Evolutionary conservation across 2,113 vertebrate genomes (phyloP).

Genomic region (Mystacornis crossleyi): DNA sequence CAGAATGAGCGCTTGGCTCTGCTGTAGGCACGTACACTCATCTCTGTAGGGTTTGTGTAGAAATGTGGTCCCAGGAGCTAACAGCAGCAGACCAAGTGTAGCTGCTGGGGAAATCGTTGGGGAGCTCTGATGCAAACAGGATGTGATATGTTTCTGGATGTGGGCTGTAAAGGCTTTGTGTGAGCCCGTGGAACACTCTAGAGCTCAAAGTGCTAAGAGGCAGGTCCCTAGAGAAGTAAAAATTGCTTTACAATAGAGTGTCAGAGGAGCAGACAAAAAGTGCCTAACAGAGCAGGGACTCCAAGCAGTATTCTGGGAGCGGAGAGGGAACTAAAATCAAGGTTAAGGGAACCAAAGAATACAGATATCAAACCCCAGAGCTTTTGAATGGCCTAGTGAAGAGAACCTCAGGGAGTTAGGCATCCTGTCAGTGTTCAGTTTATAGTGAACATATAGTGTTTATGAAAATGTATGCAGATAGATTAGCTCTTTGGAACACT

Average conservation of each 20-base stretch:
- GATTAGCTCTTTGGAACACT: neutral
- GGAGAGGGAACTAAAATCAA: neutral
- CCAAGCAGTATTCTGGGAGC: neutral
- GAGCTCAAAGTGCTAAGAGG: neutral
- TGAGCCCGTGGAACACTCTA: neutral
- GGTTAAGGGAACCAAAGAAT: neutral
- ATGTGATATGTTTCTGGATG: conserved; percentile 18
- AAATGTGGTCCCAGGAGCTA: neutral
- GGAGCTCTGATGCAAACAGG: conserved; percentile 31
- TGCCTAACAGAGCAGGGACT: neutral
- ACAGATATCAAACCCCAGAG: neutral
- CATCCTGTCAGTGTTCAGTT: neutral
- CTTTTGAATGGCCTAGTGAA: neutral
- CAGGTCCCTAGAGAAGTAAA: neutral
- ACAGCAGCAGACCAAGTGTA: neutral
- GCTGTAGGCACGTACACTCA: neutral
- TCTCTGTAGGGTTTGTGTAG: neutral
- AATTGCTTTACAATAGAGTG: neutral
- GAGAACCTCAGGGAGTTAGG: neutral
- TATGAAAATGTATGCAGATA: neutral
- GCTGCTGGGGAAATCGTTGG: neutral
- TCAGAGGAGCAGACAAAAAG: neutral
- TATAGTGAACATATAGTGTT: neutral
- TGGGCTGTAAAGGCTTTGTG: neutral
- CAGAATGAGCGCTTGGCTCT: neutral